Conservation (phyloP, 2,888 invertebrate genomes). For the Ectemnius continuus region DNA sequence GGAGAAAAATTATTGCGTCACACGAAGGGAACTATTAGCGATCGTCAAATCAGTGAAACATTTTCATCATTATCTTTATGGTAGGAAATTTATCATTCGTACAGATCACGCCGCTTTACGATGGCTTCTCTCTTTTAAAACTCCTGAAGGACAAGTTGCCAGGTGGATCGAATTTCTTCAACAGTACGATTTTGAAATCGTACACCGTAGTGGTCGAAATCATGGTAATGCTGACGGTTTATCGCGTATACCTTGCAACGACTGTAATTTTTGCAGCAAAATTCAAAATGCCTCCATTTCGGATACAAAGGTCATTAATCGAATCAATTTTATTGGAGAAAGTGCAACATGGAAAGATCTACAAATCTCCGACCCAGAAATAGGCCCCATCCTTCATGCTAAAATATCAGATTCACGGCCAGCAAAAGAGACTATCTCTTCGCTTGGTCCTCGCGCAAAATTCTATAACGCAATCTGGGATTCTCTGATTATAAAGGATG, state of each 20-base stretch:
- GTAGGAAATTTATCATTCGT: background rate
- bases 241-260: background rate
- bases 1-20: slow-evolving; percentile 6
- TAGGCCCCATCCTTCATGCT: background rate
- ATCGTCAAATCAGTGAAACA: no score
- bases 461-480: background rate
- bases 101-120: background rate
- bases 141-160: background rate
- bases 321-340: no score
- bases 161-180: slow-evolving; percentile 6
- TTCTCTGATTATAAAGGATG: background rate
- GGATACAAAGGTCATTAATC: no score
- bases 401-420: background rate
- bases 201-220: background rate
- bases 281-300: no score
- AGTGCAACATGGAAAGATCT: no score
- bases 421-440: background rate
- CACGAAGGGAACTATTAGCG: background rate
- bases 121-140: slow-evolving; percentile 1
- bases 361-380: background rate
- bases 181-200: background rate
- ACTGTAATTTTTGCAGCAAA: no score
- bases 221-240: background rate
- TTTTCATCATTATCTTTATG: no score
- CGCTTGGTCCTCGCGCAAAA: background rate